These are phyloP conservation scores for Yponomeuta cagnagella DNA, from an alignment of 2,888 invertebrate genomes.

Conservation along the genomic window DNA sequence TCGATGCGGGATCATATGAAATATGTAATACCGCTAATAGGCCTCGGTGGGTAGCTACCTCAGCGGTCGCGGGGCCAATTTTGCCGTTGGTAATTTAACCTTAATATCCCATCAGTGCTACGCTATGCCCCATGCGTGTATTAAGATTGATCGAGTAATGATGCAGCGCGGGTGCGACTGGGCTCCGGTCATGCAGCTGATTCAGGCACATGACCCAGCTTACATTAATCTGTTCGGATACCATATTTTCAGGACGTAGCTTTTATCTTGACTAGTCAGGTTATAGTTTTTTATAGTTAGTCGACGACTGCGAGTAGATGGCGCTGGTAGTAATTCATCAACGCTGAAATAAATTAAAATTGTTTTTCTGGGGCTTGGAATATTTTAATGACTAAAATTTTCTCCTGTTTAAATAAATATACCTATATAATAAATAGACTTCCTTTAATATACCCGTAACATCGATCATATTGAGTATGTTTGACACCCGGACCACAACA, in stretches of 20 bases:
- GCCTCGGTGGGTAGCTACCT: slow-evolving; percentile 69
- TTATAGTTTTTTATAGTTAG: not conserved
- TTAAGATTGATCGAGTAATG: slow-evolving; percentile 61
- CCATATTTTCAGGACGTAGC: not conserved
- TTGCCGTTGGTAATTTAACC: slow-evolving; percentile 64
- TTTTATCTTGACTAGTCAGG: not conserved
- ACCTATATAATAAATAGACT: no score
- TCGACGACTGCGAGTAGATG: no score
- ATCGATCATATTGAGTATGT: no score
- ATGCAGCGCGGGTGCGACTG: slow-evolving; percentile 42
- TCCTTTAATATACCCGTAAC: no score
- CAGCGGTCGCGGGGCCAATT: slow-evolving; percentile 72
- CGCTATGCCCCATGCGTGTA: slow-evolving; percentile 62
- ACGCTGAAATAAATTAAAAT: no score
- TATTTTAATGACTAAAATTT: no score
- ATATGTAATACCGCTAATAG: slow-evolving; percentile 73
- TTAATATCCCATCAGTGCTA: slow-evolving; percentile 68
- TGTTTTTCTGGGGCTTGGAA: no score
- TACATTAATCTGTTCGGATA: slow-evolving; percentile 34
- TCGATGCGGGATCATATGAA: slow-evolving; percentile 65
- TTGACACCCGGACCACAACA: no score
- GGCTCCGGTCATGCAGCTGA: slow-evolving; percentile 24
- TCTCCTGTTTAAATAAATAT: no score
- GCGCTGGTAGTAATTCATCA: no score
- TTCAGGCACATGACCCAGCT: slow-evolving; percentile 42